Evolutionary conservation across 1,140 invertebrate species (phyloP).

Genomic region (Lepidurus arcticus): DNA sequence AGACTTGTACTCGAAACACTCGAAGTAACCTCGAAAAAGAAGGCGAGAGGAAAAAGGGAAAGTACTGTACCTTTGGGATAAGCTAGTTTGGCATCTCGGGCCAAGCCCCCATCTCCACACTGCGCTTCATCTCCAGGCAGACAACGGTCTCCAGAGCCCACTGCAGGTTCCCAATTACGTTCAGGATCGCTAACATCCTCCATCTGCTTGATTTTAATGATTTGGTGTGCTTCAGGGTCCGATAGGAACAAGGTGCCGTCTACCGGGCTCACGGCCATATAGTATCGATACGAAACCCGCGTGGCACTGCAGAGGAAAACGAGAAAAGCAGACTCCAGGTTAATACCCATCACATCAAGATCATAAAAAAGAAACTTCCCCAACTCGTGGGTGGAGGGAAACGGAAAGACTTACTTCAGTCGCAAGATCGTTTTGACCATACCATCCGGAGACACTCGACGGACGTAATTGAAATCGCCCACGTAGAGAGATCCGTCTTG

Average conservation of each 20-base stretch:
- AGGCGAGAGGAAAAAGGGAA: neutral
- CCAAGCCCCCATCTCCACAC: conserved; percentile 89
- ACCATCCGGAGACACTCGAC: conserved; percentile 84
- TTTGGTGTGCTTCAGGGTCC: conserved; percentile 83
- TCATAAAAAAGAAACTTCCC: no score
- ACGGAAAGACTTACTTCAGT: conserved; percentile 59
- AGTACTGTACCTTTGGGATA: conserved; percentile 83
- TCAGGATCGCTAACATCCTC: conserved; percentile 78
- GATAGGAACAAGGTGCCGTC: conserved; percentile 93
- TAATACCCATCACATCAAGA: no score
- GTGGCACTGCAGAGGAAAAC: conserved; percentile 62
- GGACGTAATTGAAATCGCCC: conserved; percentile 92
- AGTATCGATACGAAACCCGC: conserved; percentile 88
- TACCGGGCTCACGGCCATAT: conserved; percentile 87
- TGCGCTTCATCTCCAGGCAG: conserved; percentile 81
- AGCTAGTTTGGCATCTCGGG: conserved; percentile 79
- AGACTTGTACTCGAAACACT: neutral
- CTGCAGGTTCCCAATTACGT: conserved; percentile 84
- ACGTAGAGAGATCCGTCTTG: conserved; percentile 95
- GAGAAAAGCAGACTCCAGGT: neutral
- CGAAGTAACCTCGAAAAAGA: neutral
- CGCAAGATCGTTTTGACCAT: conserved; percentile 85
- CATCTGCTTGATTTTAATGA: conserved; percentile 64
- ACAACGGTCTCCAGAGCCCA: conserved; percentile 90
- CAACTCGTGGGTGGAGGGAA: conserved; percentile 52